A percentile compares a stretch with the other conserved stretches of the same genome.
These are phyloP conservation scores for Erynnis tages DNA, from an alignment of 2,888 invertebrate genomes.

Conservation along the genomic window DNA sequence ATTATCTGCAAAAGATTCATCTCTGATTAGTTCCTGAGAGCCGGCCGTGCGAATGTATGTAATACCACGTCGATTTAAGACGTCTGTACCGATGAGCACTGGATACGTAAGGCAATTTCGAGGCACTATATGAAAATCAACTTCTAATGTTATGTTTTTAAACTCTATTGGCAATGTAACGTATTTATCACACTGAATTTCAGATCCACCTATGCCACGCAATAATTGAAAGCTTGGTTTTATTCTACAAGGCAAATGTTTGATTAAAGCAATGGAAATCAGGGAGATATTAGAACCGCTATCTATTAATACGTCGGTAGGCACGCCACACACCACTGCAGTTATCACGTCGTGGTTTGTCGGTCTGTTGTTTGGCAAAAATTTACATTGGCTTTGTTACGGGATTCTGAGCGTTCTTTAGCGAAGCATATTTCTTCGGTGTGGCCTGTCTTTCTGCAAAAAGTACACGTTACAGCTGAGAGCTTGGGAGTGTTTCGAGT, in stretches of 20 bases:
- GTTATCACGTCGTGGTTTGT: neutral
- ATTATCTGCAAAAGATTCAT: no score
- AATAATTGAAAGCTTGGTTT: neutral
- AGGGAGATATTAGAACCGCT: neutral
- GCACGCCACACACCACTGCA: neutral
- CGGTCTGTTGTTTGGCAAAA: neutral
- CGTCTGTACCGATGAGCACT: neutral
- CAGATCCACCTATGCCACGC: neutral
- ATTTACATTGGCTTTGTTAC: neutral
- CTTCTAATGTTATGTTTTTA: neutral
- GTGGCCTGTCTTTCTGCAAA: constrained; percentile 7
- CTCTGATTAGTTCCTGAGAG: no score
- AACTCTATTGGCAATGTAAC: neutral
- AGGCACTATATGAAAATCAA: neutral
- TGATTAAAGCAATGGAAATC: neutral
- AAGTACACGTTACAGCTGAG: neutral
- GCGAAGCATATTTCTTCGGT: neutral
- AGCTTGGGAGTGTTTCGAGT: neutral
- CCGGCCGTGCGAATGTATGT: neutral
- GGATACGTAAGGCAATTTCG: neutral
- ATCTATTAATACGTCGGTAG: neutral
- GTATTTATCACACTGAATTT: neutral
- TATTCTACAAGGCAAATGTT: neutral
- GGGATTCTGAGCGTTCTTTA: neutral
- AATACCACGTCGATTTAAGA: neutral